Conservation (phyloP, 2,113 vertebrate genomes). For the Notothenia rossii region DNA sequence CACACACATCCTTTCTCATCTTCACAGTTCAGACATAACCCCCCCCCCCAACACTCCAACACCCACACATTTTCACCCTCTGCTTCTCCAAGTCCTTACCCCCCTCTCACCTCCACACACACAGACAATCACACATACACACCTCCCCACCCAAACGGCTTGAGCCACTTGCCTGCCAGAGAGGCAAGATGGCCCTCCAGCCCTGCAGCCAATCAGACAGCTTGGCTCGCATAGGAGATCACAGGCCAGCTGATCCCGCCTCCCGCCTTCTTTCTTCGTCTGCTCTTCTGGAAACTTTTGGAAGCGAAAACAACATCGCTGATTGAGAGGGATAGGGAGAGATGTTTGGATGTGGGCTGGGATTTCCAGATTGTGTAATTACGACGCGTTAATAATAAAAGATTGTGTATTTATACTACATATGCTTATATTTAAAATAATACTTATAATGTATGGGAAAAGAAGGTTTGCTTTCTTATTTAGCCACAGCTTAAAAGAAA, state of each 20-base stretch:
- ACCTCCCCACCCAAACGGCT: slow-evolving; percentile 76
- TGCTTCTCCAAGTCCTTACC: slow-evolving; percentile 56
- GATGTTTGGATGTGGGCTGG: not conserved
- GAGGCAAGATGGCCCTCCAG: slow-evolving; percentile 86
- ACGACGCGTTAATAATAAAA: not conserved
- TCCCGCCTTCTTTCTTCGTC: slow-evolving; percentile 83
- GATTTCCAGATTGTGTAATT: not conserved
- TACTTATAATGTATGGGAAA: not conserved
- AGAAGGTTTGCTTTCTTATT: not conserved
- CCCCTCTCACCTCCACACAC: slow-evolving; percentile 27
- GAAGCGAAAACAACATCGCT: slow-evolving; percentile 50
- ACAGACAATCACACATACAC: slow-evolving; percentile 14
- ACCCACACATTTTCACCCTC: slow-evolving; percentile 80
- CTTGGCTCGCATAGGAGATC: slow-evolving; percentile 84
- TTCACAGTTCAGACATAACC: slow-evolving; percentile 59
- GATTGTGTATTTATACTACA: too few species aligned
- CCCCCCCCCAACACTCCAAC: slow-evolving; percentile 59
- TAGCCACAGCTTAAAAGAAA: not conserved
- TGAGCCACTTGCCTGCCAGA: slow-evolving; percentile 86
- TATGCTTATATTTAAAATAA: not conserved
- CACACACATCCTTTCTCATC: slow-evolving; percentile 47
- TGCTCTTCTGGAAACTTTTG: slow-evolving; percentile 85
- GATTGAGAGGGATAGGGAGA: slow-evolving; percentile 29
- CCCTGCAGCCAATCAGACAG: slow-evolving; percentile 87
- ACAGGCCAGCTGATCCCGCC: slow-evolving; percentile 83